These are phyloP conservation scores for Petrolisthes manimaculis DNA, from an alignment of 2,888 invertebrate species.

Conservation along the genomic window DNA sequence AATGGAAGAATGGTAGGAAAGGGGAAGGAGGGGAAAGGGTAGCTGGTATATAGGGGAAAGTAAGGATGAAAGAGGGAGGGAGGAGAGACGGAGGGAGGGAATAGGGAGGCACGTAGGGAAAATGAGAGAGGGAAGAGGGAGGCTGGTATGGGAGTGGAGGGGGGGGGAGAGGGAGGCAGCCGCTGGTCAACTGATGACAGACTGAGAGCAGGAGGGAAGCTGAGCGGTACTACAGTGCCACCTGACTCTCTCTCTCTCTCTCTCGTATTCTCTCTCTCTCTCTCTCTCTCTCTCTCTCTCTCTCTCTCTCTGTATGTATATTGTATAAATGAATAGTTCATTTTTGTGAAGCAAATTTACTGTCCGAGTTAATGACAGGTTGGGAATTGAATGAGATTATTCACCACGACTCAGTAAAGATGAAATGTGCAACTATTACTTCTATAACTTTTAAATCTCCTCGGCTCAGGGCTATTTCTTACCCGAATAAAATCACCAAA, in stretches of 20 bases:
- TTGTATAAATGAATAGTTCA: too few relatives aligned
- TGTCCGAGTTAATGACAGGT: too few relatives aligned
- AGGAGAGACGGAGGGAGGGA: not conserved
- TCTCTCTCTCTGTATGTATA: not conserved
- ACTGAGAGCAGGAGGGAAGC: constrained; percentile 20
- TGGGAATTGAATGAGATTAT: too few relatives aligned
- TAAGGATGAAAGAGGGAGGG: not conserved
- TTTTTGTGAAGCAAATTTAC: too few relatives aligned
- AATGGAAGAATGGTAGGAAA: not conserved
- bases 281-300: not conserved
- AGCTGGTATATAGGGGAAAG: not conserved
- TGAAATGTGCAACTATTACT: too few relatives aligned
- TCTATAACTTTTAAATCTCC: too few relatives aligned
- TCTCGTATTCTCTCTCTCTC: not conserved
- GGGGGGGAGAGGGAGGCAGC: not conserved
- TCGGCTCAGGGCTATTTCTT: too few relatives aligned
- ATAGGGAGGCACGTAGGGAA: not conserved
- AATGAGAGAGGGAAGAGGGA: not conserved
- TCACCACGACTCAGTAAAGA: too few relatives aligned
- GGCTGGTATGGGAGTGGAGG: not conserved
- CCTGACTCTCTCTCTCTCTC: not conserved
- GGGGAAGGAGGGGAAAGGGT: not conserved
- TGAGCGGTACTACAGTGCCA: constrained; percentile 29
- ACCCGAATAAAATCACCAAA: too few relatives aligned
- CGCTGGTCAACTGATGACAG: constrained; percentile 30